Percentiles rank a stretch among this genome's conserved stretches.
Conservation (phyloP, 2,113 vertebrate species). For the Dendropsophus ebraccatus region DNA sequence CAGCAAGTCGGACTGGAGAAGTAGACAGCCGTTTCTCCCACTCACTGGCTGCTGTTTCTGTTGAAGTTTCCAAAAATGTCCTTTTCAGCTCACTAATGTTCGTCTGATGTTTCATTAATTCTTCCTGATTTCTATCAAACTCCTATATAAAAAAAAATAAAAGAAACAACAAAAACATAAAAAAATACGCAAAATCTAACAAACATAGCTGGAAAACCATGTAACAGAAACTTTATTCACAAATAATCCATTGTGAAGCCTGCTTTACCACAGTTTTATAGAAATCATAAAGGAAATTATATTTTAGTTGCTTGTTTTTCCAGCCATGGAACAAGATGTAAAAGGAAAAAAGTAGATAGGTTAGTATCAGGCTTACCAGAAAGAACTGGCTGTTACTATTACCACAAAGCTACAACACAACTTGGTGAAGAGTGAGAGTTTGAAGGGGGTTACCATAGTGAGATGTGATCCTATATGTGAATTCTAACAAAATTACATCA, state of each 20-base stretch:
- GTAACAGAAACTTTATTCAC: constrained; percentile 18
- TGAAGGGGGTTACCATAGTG: constrained; percentile 65
- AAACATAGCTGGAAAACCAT: constrained; percentile 59
- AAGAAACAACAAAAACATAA: not conserved
- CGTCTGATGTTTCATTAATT: constrained; percentile 88
- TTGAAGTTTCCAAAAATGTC: constrained; percentile 88
- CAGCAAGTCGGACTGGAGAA: constrained; percentile 80
- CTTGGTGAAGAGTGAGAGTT: constrained; percentile 75
- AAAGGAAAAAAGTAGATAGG: constrained; percentile 37
- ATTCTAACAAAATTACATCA: constrained; percentile 60
- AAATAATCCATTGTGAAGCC: not conserved
- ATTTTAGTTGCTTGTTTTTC: constrained; percentile 15
- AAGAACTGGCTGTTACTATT: constrained; percentile 16
- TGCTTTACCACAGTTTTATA: not conserved
- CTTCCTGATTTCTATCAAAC: constrained; percentile 81
- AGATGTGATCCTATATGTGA: constrained; percentile 61
- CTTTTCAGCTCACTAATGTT: constrained; percentile 95
- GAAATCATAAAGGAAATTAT: not conserved
- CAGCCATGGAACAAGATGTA: not conserved
- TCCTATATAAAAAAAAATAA: constrained; percentile 70
- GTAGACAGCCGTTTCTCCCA: constrained; percentile 93
- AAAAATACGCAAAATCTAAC: no score
- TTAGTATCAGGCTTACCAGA: constrained; percentile 39
- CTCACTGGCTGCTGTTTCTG: constrained; percentile 77
- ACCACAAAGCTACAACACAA: constrained; percentile 54